phyloP scores from a whole-genome alignment of 2,797 vertebrate species.

The Peromyscus aztecus region DNA sequence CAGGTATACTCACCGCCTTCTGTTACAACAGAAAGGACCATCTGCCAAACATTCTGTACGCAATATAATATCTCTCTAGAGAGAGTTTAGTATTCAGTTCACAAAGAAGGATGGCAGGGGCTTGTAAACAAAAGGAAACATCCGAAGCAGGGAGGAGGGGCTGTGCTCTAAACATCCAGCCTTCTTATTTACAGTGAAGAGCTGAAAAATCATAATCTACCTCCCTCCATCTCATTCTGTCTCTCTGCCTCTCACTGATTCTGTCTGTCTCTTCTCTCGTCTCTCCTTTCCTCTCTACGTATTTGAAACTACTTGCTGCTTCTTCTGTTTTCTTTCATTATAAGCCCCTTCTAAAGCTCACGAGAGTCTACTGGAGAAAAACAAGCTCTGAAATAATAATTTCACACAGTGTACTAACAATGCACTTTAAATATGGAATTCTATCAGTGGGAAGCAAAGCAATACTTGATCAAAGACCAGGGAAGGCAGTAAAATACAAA shows the following conservation, averaged over 20 bases:
- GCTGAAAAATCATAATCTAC: constrained; percentile 85
- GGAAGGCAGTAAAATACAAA: neutral
- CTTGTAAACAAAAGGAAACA: constrained; percentile 92
- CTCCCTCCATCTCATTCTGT: constrained; percentile 30
- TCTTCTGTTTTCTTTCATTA: constrained; percentile 20
- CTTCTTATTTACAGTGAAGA: constrained; percentile 88
- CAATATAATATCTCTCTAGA: constrained; percentile 90
- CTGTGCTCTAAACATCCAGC: constrained; percentile 88
- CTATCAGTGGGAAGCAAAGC: neutral
- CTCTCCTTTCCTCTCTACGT: neutral
- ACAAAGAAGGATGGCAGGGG: constrained; percentile 90
- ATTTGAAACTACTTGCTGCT: constrained; percentile 57
- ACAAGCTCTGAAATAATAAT: neutral
- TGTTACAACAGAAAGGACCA: constrained; percentile 91
- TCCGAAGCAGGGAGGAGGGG: constrained; percentile 88
- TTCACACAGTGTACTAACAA: neutral
- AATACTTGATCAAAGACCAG: neutral
- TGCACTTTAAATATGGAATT: neutral
- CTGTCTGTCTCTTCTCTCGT: neutral
- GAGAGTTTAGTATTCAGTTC: constrained; percentile 92
- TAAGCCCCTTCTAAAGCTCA: neutral
- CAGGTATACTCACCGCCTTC: constrained; percentile 92
- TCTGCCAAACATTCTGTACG: constrained; percentile 91
- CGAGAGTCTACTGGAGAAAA: neutral
- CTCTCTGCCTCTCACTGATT: neutral